A percentile compares a stretch with the other conserved stretches of the same genome.
Conservation (phyloP, 1,140 invertebrate species). For the Oryzaephilus surinamensis region DNA sequence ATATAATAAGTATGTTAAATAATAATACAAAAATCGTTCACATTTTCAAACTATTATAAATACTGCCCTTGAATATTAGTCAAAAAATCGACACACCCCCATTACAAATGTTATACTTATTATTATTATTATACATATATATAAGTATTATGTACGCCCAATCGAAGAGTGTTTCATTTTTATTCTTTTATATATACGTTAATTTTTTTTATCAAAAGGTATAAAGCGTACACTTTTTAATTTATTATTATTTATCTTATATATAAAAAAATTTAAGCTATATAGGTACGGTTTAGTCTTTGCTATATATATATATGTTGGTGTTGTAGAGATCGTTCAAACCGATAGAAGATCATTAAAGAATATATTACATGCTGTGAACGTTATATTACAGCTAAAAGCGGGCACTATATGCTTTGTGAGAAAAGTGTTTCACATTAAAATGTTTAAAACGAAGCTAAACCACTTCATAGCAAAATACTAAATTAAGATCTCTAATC, state of each 20-base stretch:
- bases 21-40: too few species aligned
- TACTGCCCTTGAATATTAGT: too few species aligned
- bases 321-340: slow-evolving; percentile 21
- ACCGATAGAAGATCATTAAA: slow-evolving; percentile 28
- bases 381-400: slow-evolving; percentile 17
- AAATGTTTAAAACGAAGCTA: slow-evolving; percentile 12
- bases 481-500: slow-evolving; percentile 23
- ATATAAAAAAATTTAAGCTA: background rate
- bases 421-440: slow-evolving; percentile 8
- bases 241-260: slow-evolving; percentile 1
- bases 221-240: background rate
- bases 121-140: too few species aligned
- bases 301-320: too few species aligned
- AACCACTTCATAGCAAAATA: slow-evolving; percentile 19
- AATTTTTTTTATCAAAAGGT: too few species aligned
- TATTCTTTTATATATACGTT: too few species aligned
- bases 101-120: too few species aligned
- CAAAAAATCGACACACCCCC: too few species aligned
- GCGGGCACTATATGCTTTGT: slow-evolving; percentile 9
- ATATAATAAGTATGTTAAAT: too few species aligned
- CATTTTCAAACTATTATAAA: too few species aligned
- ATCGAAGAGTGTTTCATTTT: too few species aligned
- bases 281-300: slow-evolving; percentile 16
- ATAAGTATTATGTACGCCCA: slow-evolving; percentile 1
- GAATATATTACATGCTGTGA: slow-evolving; percentile 27